Evolutionary conservation across 2,888 invertebrate species (phyloP).

Genomic region (Patella pellucida): DNA sequence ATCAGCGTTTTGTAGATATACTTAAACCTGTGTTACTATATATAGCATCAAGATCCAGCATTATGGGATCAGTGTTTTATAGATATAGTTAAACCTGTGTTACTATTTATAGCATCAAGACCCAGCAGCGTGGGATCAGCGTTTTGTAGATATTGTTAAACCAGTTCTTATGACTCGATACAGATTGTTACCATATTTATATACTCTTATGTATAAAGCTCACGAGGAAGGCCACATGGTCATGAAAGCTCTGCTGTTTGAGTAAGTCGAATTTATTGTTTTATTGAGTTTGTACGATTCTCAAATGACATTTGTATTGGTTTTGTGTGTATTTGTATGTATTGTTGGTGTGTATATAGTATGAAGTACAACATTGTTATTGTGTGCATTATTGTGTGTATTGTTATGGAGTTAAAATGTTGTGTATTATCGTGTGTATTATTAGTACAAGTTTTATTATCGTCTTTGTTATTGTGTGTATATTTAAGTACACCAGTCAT

Average conservation of each 20-base stretch:
- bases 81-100: constrained; percentile 42
- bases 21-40: constrained; percentile 25
- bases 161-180: constrained; percentile 66
- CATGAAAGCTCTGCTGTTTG: constrained; percentile 68
- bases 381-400: too few relatives aligned
- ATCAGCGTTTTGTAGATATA: constrained; percentile 41
- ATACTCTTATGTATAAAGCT: constrained; percentile 70
- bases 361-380: too few relatives aligned
- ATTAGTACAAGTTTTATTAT: too few relatives aligned
- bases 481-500: too few relatives aligned
- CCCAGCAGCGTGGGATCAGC: constrained; percentile 56
- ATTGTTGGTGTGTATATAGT: too few relatives aligned
- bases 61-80: constrained; percentile 48
- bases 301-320: too few relatives aligned
- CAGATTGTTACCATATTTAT: constrained; percentile 71
- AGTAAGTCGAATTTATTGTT: constrained; percentile 52
- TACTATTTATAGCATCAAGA: constrained; percentile 58
- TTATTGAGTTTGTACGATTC: too few relatives aligned
- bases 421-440: too few relatives aligned
- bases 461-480: too few relatives aligned
- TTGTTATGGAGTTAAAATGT: too few relatives aligned
- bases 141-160: constrained; percentile 42
- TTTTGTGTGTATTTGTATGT: too few relatives aligned
- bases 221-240: constrained; percentile 67
- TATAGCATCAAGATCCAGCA: constrained; percentile 63